Evolutionary conservation across 2,113 vertebrate genomes (phyloP).

Genomic region (Pangasianodon gigas): DNA sequence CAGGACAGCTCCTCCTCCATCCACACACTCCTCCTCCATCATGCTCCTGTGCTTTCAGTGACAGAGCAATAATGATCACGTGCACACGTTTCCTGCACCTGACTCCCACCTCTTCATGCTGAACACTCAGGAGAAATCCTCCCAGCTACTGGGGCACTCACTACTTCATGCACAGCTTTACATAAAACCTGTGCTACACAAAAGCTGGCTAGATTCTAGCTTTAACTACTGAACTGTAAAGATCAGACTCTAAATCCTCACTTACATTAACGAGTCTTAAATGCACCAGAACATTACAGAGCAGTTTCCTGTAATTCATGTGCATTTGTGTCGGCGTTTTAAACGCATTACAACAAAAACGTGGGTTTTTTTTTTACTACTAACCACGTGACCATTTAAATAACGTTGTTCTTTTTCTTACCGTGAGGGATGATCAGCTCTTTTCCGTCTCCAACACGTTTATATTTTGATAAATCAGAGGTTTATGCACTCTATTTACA

Average conservation of each 20-base stretch:
- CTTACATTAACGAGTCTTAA: background rate
- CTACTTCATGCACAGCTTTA: no score
- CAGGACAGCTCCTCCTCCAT: slow-evolving; percentile 6
- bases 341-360: background rate
- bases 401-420: background rate
- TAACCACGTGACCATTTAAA: background rate
- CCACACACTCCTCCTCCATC: slow-evolving; percentile 20
- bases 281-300: background rate
- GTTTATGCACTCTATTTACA: background rate
- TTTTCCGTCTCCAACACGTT: background rate
- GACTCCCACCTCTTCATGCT: no score
- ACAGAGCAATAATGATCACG: background rate
- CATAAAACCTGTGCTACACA: background rate
- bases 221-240: background rate
- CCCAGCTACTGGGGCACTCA: background rate
- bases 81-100: no score
- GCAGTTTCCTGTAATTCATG: background rate
- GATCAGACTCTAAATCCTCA: background rate
- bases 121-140: background rate
- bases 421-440: background rate
- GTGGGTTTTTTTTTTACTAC: background rate
- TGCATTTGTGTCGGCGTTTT: background rate
- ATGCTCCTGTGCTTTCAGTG: background rate
- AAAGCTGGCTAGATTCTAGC: background rate
- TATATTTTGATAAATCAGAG: background rate